Evolutionary conservation across 2,113 vertebrate genomes (phyloP).

Genomic region (Brevimyrus niger): DNA sequence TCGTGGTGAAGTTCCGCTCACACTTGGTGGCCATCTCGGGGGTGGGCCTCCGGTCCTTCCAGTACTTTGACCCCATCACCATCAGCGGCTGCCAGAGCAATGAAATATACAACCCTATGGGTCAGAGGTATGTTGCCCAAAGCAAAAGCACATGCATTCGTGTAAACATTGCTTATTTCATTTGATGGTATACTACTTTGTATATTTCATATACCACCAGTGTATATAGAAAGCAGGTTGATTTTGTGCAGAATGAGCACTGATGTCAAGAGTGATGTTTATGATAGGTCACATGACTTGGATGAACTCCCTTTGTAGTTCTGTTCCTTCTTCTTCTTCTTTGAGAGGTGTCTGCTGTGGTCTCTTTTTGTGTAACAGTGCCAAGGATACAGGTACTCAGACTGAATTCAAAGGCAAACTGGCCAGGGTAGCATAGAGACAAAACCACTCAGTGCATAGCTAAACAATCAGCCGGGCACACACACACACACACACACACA

Average conservation of each 20-base stretch:
- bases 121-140: slow-evolving; percentile 71
- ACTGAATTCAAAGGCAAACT: not conserved
- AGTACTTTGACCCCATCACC: slow-evolving; percentile 97
- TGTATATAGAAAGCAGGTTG: not conserved
- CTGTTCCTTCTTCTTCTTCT: not conserved
- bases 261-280: not conserved
- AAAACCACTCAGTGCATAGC: not conserved
- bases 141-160: not conserved
- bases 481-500: slow-evolving; percentile 17
- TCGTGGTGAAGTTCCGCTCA: slow-evolving; percentile 85
- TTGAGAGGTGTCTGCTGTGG: not conserved
- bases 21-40: slow-evolving; percentile 89
- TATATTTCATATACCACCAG: not conserved
- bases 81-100: slow-evolving; percentile 96
- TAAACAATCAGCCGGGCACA: slow-evolving; percentile 6
- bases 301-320: not conserved
- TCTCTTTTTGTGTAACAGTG: not conserved
- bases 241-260: not conserved
- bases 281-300: not conserved
- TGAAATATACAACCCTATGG: slow-evolving; percentile 91
- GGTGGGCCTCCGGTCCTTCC: slow-evolving; percentile 93
- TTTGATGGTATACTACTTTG: not conserved
- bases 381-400: not conserved
- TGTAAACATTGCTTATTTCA: not conserved
- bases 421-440: not conserved